These are phyloP conservation scores for Polypterus bichir DNA, from an alignment of 2,113 vertebrate species.

Conservation along the genomic window DNA sequence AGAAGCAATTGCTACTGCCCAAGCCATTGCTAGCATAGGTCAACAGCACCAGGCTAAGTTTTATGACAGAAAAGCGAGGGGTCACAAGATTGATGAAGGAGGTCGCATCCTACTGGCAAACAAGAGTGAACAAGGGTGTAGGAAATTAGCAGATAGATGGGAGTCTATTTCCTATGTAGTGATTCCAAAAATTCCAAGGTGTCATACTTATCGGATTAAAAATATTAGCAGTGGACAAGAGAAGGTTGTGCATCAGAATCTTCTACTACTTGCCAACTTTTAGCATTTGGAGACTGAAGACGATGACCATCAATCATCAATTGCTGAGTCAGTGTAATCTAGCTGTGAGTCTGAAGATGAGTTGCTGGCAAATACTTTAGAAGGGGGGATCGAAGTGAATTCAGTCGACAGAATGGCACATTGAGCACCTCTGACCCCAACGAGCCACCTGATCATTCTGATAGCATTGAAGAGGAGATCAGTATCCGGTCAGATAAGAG, in stretches of 20 bases:
- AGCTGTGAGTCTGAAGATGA: background rate
- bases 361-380: background rate
- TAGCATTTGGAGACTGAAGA: background rate
- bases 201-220: background rate
- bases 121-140: background rate
- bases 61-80: constrained; percentile 2
- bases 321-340: background rate
- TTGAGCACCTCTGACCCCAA: background rate
- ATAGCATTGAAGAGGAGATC: background rate
- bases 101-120: constrained; percentile 3
- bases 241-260: constrained; percentile 3
- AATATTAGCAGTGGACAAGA: background rate
- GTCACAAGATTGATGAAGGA: background rate
- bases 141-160: background rate
- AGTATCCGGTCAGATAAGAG: background rate
- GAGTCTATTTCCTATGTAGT: background rate
- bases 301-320: background rate
- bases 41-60: background rate
- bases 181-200: background rate
- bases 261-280: constrained; percentile 4
- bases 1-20: background rate
- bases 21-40: background rate
- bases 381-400: background rate
- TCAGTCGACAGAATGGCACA: background rate
- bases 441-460: background rate